Conservation (phyloP, 2,888 invertebrate species). For the Ochropacha duplaris region DNA sequence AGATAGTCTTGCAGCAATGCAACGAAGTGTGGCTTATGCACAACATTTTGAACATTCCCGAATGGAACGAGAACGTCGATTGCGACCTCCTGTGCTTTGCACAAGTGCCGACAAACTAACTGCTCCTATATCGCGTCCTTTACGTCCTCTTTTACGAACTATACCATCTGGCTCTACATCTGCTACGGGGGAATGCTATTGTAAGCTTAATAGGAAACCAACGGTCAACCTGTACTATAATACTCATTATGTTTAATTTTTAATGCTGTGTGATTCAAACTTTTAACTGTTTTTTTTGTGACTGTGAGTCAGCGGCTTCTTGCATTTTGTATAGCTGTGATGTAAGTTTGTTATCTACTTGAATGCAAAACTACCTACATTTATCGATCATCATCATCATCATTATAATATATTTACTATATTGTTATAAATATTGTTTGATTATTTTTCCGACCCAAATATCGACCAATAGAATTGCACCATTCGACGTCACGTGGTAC, state of each 20-base stretch:
- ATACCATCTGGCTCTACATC: conserved; percentile 19
- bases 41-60: conserved; percentile 53
- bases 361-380: too few species aligned
- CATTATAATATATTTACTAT: too few species aligned
- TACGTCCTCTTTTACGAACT: conserved; percentile 25
- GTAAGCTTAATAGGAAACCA: conserved; percentile 48
- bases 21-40: conserved; percentile 57
- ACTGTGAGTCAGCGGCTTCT: too few species aligned
- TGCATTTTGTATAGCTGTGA: too few species aligned
- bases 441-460: too few species aligned
- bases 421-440: too few species aligned
- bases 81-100: conserved; percentile 38
- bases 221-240: conserved; percentile 55
- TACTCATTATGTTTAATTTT: conserved; percentile 43
- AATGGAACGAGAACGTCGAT: conserved; percentile 48
- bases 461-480: too few species aligned
- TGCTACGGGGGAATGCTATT: conserved; percentile 17
- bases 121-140: conserved; percentile 48
- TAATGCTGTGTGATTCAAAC: conserved; percentile 13
- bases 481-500: too few species aligned
- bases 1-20: conserved; percentile 62
- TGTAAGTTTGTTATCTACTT: too few species aligned
- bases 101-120: conserved; percentile 54
- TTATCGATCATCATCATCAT: too few species aligned
- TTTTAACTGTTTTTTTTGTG: conserved; percentile 10